A percentile compares a stretch with the other conserved stretches of the same genome.
Evolutionary conservation across 2,113 vertebrate genomes (phyloP).

Genomic region (Coturnix japonica): DNA sequence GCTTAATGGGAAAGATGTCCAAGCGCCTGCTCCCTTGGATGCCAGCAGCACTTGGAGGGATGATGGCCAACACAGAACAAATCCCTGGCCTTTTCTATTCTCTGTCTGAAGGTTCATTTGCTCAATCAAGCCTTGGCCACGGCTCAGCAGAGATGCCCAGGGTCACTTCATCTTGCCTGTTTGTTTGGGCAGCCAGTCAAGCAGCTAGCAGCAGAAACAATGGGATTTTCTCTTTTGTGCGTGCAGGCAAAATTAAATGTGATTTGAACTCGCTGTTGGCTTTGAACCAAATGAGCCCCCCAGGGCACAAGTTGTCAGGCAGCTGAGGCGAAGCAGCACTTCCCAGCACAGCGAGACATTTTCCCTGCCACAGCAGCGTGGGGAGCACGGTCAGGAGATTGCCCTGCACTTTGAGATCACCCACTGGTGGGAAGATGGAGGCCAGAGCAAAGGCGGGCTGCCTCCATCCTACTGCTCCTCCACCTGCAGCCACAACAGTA

Average conservation of each 20-base stretch:
- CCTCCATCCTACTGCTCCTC: not conserved
- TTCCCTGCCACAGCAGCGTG: not conserved
- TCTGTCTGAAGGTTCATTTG: slow-evolving; percentile 39
- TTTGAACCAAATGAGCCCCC: slow-evolving; percentile 28
- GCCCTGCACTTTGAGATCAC: rapidly evolving
- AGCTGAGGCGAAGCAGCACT: rapidly evolving
- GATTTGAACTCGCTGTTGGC: slow-evolving; percentile 35
- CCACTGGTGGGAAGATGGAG: not conserved
- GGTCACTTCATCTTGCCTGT: slow-evolving; percentile 47
- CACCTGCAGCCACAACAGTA: rapidly evolving
- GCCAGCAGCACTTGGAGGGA: not conserved
- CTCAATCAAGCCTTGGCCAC: not conserved
- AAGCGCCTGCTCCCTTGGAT: rapidly evolving
- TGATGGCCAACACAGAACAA: not conserved
- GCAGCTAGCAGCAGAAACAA: slow-evolving; percentile 33
- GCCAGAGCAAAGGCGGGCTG: not conserved
- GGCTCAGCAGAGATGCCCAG: slow-evolving; percentile 22
- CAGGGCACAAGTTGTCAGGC: not conserved
- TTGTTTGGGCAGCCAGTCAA: slow-evolving; percentile 55
- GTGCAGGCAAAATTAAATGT: slow-evolving; percentile 11
- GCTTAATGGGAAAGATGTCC: too few relatives aligned
- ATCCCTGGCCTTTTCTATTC: not conserved
- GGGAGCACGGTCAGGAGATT: rapidly evolving
- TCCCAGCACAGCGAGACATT: not conserved
- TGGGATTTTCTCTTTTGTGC: not conserved